Evolutionary conservation across 2,888 invertebrate species (phyloP), one percentile per base, ranked within the genome.

Genomic region (Dasysyrphus albostriatus): DNA sequence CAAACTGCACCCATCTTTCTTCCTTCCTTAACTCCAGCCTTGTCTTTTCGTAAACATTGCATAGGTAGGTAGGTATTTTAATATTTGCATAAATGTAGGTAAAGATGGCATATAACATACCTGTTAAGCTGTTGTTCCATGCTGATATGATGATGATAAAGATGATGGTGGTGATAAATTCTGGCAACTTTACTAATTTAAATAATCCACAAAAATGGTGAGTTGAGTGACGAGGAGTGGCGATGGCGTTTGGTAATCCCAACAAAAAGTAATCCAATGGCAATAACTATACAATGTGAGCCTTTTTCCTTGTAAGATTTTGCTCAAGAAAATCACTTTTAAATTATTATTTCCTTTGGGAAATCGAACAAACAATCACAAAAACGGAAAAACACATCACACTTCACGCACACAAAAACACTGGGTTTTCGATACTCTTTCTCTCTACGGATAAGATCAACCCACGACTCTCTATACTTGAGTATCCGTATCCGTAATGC

Each of bases 101-200:
- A 32, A 16, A 58, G 37, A 37, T 9, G 14, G 37, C n/a, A 32
- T 5, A 42, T 8, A 34, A 75, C 75, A 49, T 87, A 87, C 87
- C 87, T 87, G 87, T 87, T 87, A 65, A 82, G 75, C 74, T 87
- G 72, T 54, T 75, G 78, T 59, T 87, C 87, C 87, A 87, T 85
- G 47, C 16, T 81, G 81, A 54, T 39, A 69, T 69, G 69, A 69
- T 69, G 69, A 69, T 69, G 69, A 69, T 69, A 69, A 54, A 69
- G 65, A 63, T 56, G 75, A 58, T 65, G 82, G 16, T 65, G 70
- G 65, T 72, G 63, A 77, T 58, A 70, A 75, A 75, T 79, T 75
- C 74, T 65, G 44, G 72, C 32, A 56, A 63, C 67, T 73, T 69
- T 42, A 39, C 65, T 44, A 78, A 69, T 39, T 65, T 76, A 61